Conservation (phyloP, 37 sponge, comb jelly and placozoan genomes). For the Crambe crambe region DNA sequence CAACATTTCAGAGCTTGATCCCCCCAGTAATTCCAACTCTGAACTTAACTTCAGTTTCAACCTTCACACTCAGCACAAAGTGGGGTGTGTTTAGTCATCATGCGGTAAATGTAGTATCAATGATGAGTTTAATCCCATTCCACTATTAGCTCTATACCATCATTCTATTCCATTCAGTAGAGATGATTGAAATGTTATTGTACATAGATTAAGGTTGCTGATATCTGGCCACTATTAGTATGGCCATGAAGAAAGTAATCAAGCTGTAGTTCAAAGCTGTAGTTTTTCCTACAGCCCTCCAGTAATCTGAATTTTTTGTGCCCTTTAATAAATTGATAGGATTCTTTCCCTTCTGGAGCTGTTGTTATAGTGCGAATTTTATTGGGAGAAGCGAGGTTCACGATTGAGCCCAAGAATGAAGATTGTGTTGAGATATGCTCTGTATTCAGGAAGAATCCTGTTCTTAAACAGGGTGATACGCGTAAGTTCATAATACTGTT, state of each 20-base stretch:
- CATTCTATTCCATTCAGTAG: too few species aligned
- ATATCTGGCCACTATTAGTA: too few species aligned
- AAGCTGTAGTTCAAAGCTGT: too few species aligned
- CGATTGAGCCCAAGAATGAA: not conserved
- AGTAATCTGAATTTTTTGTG: not conserved
- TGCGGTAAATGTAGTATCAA: not conserved
- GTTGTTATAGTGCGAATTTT: not conserved
- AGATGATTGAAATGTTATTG: too few species aligned
- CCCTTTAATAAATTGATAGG: not conserved
- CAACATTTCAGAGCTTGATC: not conserved
- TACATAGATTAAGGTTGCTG: too few species aligned
- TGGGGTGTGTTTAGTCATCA: constrained; percentile 1
- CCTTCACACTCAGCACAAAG: constrained; percentile 9
- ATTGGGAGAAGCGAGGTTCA: not conserved
- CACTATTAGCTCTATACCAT: too few species aligned
- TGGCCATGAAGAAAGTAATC: too few species aligned
- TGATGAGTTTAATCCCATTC: too few species aligned
- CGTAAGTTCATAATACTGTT: not conserved
- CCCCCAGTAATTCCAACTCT: not conserved
- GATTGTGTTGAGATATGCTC: not conserved
- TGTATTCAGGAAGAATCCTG: not conserved
- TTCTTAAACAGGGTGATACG: constrained; percentile 5
- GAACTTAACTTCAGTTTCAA: not conserved
- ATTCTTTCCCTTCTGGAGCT: not conserved
- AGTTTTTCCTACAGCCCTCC: too few species aligned